Base-by-base conservation (phyloP, 1,140 invertebrate genomes). In the Prorops nasuta region DNA sequence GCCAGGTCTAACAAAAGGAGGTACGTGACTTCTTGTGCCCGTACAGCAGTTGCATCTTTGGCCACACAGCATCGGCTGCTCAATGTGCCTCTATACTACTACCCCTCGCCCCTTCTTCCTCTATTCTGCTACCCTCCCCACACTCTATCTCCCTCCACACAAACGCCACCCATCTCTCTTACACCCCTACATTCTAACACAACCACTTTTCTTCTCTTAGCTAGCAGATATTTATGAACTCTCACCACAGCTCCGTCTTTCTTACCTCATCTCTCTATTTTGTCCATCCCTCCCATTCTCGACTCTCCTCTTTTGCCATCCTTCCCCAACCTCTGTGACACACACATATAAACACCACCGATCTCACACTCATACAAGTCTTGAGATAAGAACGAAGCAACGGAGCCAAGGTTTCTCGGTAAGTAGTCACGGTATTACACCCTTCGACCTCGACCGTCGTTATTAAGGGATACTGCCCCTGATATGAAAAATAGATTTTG, bases 1-100 rank as follows among this genome's bases (percentile, higher is more conserved):
- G 42, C 43, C 19, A 39, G 15, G 54, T 54, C 56, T 57, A 54
- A 56, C 58, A 61, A 63, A n/a, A 63, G 61, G 44, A 39, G 16
- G 52, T 63, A 63, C 61, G 58, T 63, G 61, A 63, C 58, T 51
- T 58, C 61, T 63, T 54, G 43, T 53, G 36, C 31, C 41, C 24
- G 20, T 28, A 44, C 47, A 49, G 49, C 51, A 49, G 49, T 55
- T 55, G 47, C 48, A 56, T 50, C 49, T 50, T 56, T 50, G 28
- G 32, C 49, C 42, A 45, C 52, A 39, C 46, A 35, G 41, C 44
- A 35, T 47, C 39, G 43, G 37, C 42, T 42, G 34, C n/a, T n/a
- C n/a, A n/a, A n/a, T n/a, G n/a, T n/a, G n/a, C n/a, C n/a, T n/a
- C n/a, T n/a, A n/a, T n/a, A n/a, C n/a, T n/a, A n/a, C n/a, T n/a